A percentile compares a stretch with the other conserved stretches of the same genome.
Evolutionary conservation across 2,888 invertebrate species (phyloP).

Genomic region (Nephrotoma flavescens): DNA sequence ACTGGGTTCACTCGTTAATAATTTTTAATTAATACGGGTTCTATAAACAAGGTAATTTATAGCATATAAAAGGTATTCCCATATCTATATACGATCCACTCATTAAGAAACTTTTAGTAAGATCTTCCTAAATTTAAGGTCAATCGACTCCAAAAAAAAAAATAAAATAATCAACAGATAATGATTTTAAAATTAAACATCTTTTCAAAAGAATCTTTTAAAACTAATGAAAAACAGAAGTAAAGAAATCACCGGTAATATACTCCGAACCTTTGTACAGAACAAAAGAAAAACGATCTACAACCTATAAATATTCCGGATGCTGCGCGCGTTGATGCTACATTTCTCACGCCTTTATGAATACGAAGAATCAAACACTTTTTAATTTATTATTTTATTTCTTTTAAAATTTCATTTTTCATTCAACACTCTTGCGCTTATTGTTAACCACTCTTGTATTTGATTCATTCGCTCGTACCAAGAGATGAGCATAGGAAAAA

Average conservation of each 20-base stretch:
- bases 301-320: not conserved
- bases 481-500: too few species aligned
- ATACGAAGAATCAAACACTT: not conserved
- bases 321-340: not conserved
- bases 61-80: too few species aligned
- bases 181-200: too few species aligned
- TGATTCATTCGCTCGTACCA: not conserved
- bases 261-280: not conserved
- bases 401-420: not conserved
- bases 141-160: too few species aligned
- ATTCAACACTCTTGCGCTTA: not conserved
- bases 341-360: not conserved
- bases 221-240: not conserved
- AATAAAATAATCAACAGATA: too few species aligned
- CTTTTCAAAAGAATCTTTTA: too few species aligned
- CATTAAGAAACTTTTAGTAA: too few species aligned
- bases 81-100: too few species aligned
- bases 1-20: too few species aligned
- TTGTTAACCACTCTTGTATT: not conserved
- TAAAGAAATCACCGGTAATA: not conserved
- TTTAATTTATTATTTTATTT: not conserved
- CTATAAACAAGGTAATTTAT: too few species aligned
- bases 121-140: too few species aligned
- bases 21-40: too few species aligned
- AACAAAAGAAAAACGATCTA: not conserved